These are phyloP conservation scores for Eurystomus glaucurus DNA, from an alignment of 2,797 vertebrate genomes.

Conservation along the genomic window DNA sequence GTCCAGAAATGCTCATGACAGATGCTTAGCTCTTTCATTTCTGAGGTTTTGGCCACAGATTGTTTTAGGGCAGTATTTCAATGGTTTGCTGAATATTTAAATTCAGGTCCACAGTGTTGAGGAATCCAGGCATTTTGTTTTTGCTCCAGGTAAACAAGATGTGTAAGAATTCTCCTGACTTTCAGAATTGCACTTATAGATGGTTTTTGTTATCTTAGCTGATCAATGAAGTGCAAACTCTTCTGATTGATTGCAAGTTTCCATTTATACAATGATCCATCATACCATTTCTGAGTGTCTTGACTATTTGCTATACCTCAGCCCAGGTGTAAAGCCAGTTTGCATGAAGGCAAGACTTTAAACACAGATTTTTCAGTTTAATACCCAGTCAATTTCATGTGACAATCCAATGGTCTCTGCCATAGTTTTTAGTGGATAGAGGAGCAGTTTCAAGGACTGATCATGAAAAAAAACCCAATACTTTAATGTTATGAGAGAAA, in stretches of 20 bases:
- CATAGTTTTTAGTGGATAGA: not conserved
- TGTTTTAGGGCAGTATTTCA: not conserved
- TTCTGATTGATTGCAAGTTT: constrained; percentile 8
- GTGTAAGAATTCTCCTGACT: not conserved
- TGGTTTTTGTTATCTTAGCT: not conserved
- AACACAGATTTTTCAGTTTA: constrained; percentile 57
- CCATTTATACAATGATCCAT: not conserved
- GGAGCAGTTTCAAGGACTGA: not conserved
- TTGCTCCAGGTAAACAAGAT: not conserved
- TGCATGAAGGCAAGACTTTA: not conserved
- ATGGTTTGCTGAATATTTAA: not conserved
- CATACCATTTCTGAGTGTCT: not conserved
- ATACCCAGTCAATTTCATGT: constrained; percentile 24
- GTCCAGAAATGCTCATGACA: not conserved
- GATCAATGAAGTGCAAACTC: constrained; percentile 24
- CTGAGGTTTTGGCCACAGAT: not conserved
- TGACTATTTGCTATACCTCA: not conserved
- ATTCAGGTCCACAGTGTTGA: not conserved
- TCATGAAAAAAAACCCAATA: not conserved
- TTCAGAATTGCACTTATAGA: not conserved
- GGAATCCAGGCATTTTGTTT: not conserved
- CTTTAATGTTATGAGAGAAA: not conserved
- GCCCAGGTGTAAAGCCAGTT: not conserved
- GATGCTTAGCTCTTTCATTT: not conserved
- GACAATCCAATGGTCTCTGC: constrained; percentile 31